Evolutionary conservation across 2,113 vertebrate genomes (phyloP), one percentile per base, ranked within the genome.

Genomic region (Orycteropus afer): DNA sequence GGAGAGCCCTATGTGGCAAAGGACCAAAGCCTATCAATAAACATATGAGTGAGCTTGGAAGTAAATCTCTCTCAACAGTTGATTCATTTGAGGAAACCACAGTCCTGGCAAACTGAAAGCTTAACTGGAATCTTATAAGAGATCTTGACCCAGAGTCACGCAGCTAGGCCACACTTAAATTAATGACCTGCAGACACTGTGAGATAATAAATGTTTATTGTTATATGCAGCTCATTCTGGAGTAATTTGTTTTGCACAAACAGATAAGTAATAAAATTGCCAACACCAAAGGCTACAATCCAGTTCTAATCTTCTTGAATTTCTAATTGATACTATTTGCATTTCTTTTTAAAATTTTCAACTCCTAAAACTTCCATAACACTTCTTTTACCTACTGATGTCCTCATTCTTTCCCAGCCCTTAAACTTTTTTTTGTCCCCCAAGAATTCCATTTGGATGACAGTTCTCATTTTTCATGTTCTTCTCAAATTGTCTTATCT

Each of bases 311-410:
- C 15, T 90, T 71, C 3, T n/a, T 42, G 37, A 34, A 69, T 1
- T 69, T 51, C 25, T 73, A 32, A 17, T 2, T 55, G 49, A 25
- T 34, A 45, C 11, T 45, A 1, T 45, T 90, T 67, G 8, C 32
- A 77, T 37, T 53, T 69, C 9, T 37, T 3, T 34, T 79, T 67
- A 20, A 53, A 42, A 32, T 8, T 65, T 3, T 71, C 29, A 69
- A 20, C 29, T 45, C 40, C 13, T 86, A 37, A 55, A 59, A 45
- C 7, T 47, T 20, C 12, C 42, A 57, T 49, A 5, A 25, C n/a
- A 25, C 14, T 27, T 13, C 0, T 55, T 4, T 25, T 27, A 55
- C 18, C 2, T 37, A 6, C 22, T n/a, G n/a, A n/a, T n/a, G n/a
- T n/a, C 2, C 15, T 67, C 17, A 23, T 49, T 69, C 7, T 57